Percentiles rank a stretch among this genome's conserved stretches.
Conservation (phyloP, 2,888 invertebrate species). For the Epinotia demarniana region DNA sequence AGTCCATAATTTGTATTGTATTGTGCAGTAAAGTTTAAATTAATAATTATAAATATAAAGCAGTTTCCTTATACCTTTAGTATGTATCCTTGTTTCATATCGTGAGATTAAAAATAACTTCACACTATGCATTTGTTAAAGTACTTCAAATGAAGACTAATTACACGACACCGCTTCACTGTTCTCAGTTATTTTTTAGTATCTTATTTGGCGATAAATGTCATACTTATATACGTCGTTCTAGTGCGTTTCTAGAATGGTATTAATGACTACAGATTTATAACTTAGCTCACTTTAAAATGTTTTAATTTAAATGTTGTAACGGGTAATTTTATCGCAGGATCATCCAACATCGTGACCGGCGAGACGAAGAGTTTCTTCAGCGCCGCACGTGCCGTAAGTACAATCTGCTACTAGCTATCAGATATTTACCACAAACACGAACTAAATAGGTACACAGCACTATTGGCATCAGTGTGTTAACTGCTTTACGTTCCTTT, state of each 20-base stretch:
- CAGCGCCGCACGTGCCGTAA: slow-evolving; percentile 94
- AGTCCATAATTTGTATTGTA: too few species aligned
- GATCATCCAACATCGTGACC: slow-evolving; percentile 94
- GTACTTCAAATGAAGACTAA: neutral
- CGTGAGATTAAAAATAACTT: neutral
- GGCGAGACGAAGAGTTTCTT: slow-evolving; percentile 97
- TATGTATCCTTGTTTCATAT: neutral
- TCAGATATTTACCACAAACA: slow-evolving; percentile 54
- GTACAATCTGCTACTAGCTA: slow-evolving; percentile 68
- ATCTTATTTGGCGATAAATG: too few species aligned
- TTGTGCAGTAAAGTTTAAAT: too few species aligned
- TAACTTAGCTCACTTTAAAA: neutral
- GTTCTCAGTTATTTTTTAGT: too few species aligned
- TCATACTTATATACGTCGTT: neutral
- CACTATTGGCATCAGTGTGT: neutral
- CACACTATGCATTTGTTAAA: neutral
- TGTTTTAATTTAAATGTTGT: slow-evolving; percentile 23
- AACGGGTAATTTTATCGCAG: slow-evolving; percentile 71
- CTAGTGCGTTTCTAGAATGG: neutral
- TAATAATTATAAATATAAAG: too few species aligned
- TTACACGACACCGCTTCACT: neutral
- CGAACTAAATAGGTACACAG: slow-evolving; percentile 23
- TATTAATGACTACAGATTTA: neutral
- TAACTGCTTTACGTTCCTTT: neutral
- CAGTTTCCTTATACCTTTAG: neutral